These are phyloP conservation scores for Myripristis jacobus DNA, from an alignment of 2,797 vertebrate genomes.

Conservation along the genomic window DNA sequence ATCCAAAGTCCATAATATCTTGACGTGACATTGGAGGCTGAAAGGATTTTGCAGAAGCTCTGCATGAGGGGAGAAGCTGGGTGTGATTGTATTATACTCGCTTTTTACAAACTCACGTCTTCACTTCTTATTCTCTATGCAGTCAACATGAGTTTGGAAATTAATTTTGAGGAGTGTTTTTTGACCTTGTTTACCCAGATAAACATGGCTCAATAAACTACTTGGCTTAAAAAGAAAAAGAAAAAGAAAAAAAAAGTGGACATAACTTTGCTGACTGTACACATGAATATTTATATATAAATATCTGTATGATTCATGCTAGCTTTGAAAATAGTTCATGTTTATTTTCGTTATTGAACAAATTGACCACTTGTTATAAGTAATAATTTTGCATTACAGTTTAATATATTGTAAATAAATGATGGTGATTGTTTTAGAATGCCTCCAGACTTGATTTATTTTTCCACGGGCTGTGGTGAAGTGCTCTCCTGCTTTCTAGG, in stretches of 20 bases:
- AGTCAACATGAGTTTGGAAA: constrained; percentile 73
- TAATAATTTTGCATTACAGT: constrained; percentile 83
- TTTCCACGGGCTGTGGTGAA: neutral
- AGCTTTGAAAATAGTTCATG: constrained; percentile 79
- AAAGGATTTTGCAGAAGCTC: constrained; percentile 41
- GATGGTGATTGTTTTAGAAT: constrained; percentile 80
- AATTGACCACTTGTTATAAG: constrained; percentile 83
- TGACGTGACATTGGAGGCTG: constrained; percentile 45
- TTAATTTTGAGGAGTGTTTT: constrained; percentile 52
- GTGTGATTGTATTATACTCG: constrained; percentile 56
- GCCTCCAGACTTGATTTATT: constrained; percentile 41
- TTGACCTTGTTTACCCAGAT: constrained; percentile 20
- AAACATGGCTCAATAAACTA: constrained; percentile 41
- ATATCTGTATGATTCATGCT: constrained; percentile 80
- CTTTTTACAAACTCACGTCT: constrained; percentile 64
- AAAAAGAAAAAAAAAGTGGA: constrained; percentile 38
- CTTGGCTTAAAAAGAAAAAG: constrained; percentile 39
- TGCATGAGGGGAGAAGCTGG: constrained; percentile 46
- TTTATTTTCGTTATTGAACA: constrained; percentile 85
- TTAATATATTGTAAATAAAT: constrained; percentile 89
- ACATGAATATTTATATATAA: constrained; percentile 81
- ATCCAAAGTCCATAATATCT: constrained; percentile 53
- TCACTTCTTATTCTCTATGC: constrained; percentile 77
- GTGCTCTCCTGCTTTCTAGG: constrained; percentile 18
- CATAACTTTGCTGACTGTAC: constrained; percentile 74